phyloP scores from a whole-genome alignment of 2,888 invertebrate species.

The Lepidochrysops patricia region DNA sequence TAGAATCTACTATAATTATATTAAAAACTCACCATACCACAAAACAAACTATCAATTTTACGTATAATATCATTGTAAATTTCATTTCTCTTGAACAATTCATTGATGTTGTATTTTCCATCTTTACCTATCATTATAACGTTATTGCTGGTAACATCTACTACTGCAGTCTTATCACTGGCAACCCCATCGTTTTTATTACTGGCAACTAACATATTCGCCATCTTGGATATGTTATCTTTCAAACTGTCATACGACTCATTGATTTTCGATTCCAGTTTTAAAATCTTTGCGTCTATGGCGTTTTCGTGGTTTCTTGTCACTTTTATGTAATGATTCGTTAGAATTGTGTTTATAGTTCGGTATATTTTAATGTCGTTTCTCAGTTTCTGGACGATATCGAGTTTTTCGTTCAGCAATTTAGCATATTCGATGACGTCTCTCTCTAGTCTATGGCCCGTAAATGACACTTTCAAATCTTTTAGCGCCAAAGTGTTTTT shows the following conservation, averaged over 20 bases:
- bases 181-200: conserved; percentile 41
- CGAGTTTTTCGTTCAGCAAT: conserved; percentile 60
- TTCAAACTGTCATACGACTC: conserved; percentile 53
- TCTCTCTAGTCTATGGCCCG: conserved; percentile 34
- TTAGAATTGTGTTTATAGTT: conserved; percentile 63
- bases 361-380: conserved; percentile 65
- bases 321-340: conserved; percentile 61
- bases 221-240: conserved; percentile 43
- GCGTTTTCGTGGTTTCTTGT: conserved; percentile 53
- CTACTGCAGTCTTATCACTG: conserved; percentile 34
- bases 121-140: conserved; percentile 52
- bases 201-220: conserved; percentile 39
- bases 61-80: conserved; percentile 60
- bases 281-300: conserved; percentile 50
- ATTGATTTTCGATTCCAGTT: conserved; percentile 49
- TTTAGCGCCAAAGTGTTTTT: conserved; percentile 56
- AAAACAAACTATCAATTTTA: conserved; percentile 62
- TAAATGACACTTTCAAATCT: conserved; percentile 45
- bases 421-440: conserved; percentile 48
- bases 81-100: conserved; percentile 48
- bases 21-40: conserved; percentile 58
- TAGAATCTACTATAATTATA: too few relatives aligned
- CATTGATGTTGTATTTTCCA: conserved; percentile 44
- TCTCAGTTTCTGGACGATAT: conserved; percentile 54
- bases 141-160: conserved; percentile 50